A percentile compares a stretch with the other conserved stretches of the same genome.
phyloP scores from a whole-genome alignment of 2,888 invertebrate species.

The Notodonta ziczac region DNA sequence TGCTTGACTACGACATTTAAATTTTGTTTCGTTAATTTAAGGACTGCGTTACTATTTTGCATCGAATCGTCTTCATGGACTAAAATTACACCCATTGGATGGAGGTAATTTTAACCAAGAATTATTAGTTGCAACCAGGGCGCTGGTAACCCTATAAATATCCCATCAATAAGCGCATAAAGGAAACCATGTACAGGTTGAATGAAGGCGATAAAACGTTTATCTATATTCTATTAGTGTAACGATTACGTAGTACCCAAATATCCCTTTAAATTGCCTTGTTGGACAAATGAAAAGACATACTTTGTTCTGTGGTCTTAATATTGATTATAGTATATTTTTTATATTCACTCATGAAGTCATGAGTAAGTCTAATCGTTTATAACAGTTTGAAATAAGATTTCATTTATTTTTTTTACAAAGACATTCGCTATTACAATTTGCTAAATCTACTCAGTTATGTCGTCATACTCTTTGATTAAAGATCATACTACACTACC shows the following conservation, averaged over 20 bases:
- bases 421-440: too few species aligned
- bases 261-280: constrained; percentile 4
- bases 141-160: constrained; percentile 4
- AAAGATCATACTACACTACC: too few species aligned
- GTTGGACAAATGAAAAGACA: constrained; percentile 1
- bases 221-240: constrained; percentile 10
- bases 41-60: too few species aligned
- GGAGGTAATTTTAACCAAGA: neutral
- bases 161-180: constrained; percentile 7
- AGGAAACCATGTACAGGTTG: constrained; percentile 14
- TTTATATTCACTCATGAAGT: too few species aligned
- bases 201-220: constrained; percentile 19
- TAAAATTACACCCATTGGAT: neutral
- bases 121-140: neutral
- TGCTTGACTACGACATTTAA: too few species aligned
- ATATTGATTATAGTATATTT: neutral
- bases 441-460: too few species aligned
- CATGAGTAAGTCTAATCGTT: too few species aligned
- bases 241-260: constrained; percentile 3
- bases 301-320: neutral
- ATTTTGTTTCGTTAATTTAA: too few species aligned
- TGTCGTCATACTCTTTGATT: too few species aligned
- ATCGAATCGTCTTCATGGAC: too few species aligned
- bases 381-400: too few species aligned
- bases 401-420: too few species aligned